These are phyloP conservation scores for Sarcophaga peregrina DNA, from an alignment of 1,140 invertebrate genomes.

Conservation along the genomic window DNA sequence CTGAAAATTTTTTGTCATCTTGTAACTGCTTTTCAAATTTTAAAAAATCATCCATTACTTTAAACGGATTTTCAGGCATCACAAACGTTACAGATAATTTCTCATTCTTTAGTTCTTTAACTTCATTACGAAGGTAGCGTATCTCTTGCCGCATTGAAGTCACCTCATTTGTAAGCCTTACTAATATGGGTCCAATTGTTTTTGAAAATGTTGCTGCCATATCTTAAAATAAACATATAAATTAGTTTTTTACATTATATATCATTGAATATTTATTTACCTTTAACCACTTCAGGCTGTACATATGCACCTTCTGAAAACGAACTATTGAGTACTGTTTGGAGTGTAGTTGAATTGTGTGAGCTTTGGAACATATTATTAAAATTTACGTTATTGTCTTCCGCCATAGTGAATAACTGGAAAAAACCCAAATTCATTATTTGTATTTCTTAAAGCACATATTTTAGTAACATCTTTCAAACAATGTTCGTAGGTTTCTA, in stretches of 20 bases:
- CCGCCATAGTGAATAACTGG: constrained; percentile 16
- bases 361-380: no score
- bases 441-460: constrained; percentile 18
- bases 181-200: constrained; percentile 7
- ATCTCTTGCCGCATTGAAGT: constrained; percentile 5
- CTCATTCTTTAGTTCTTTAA: not conserved
- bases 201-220: not conserved
- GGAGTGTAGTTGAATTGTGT: not conserved
- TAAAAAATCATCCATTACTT: not conserved
- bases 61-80: constrained; percentile 2
- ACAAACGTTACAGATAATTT: not conserved
- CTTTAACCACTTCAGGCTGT: not conserved
- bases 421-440: constrained; percentile 23
- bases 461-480: constrained; percentile 18
- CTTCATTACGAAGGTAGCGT: constrained; percentile 2
- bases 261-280: not conserved
- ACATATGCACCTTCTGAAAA: not conserved
- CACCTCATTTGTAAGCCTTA: constrained; percentile 2
- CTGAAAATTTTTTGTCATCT: constrained; percentile 20
- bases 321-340: constrained; percentile 11
- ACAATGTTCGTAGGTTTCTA: constrained; percentile 14
- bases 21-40: constrained; percentile 23
- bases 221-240: not conserved
- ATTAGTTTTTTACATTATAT: not conserved
- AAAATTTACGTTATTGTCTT: constrained; percentile 26